phyloP scores from a whole-genome alignment of 2,888 invertebrate species.

The Carabus problematicus region DNA sequence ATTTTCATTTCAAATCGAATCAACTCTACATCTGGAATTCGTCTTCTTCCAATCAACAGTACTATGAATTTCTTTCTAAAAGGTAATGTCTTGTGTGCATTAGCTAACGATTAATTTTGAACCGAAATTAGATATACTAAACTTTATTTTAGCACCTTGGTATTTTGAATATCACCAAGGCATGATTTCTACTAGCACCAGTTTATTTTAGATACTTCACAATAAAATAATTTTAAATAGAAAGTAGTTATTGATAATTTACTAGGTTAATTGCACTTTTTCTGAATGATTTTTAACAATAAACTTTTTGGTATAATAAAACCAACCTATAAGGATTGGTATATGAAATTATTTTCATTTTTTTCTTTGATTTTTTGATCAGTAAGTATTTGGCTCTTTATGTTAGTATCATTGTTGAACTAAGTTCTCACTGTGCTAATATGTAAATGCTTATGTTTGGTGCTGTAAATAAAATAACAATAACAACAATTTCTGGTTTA shows the following conservation, averaged over 20 bases:
- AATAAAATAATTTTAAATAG: too few relatives aligned
- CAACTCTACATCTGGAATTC: conserved; percentile 4
- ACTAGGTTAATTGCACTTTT: conserved; percentile 1
- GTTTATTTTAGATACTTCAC: not conserved
- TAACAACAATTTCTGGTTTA: too few relatives aligned
- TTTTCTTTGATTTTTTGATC: not conserved
- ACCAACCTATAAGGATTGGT: conserved; percentile 29
- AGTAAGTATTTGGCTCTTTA: conserved; percentile 21
- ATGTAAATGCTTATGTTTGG: conserved; percentile 15
- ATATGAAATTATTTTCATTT: not conserved
- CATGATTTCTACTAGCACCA: not conserved
- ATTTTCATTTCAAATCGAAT: conserved; percentile 21
- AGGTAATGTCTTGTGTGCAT: conserved; percentile 23
- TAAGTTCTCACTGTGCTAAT: conserved; percentile 15
- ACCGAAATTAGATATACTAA: not conserved
- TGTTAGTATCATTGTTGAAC: conserved; percentile 14
- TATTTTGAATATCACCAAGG: not conserved
- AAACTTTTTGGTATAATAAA: conserved; percentile 10
- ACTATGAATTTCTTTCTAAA: conserved; percentile 25
- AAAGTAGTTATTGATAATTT: not conserved
- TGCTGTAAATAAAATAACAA: conserved; percentile 1
- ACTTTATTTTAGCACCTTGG: conserved; percentile 7
- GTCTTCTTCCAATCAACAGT: conserved; percentile 22
- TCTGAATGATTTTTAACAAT: not conserved
- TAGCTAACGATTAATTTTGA: conserved; percentile 1